These are phyloP conservation scores for Ditylenchus weischeri DNA, from an alignment of 2,888 invertebrate species.

Conservation along the genomic window DNA sequence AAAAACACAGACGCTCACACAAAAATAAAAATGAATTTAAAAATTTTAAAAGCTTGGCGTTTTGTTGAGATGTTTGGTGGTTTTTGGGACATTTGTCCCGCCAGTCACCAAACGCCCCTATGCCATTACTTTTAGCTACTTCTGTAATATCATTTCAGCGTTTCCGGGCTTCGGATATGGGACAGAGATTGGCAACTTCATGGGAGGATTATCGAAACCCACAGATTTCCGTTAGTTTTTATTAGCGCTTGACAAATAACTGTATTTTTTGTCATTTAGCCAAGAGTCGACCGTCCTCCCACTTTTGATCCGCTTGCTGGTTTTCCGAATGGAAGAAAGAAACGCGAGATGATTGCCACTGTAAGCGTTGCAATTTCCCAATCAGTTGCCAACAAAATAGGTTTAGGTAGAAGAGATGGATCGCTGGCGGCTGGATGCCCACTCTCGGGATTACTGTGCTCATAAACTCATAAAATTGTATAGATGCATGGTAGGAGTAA, in stretches of 20 bases:
- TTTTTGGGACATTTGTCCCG: too few species aligned
- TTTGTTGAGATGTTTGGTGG: too few species aligned
- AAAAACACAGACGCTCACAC: too few species aligned
- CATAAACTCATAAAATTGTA: conserved; percentile 13
- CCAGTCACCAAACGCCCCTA: too few species aligned
- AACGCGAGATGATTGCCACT: conserved; percentile 38
- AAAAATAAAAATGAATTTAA: too few species aligned
- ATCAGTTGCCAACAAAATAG: too few species aligned
- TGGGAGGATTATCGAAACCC: conserved; percentile 48
- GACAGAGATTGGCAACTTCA: conserved; percentile 50
- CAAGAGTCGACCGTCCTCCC: conserved; percentile 53
- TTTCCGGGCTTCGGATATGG: conserved; percentile 37
- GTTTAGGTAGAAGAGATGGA: conserved; percentile 43
- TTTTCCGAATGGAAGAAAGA: conserved; percentile 52
- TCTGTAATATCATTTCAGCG: background rate
- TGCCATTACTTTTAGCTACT: too few species aligned
- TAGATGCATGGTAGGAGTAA: conserved; percentile 6
- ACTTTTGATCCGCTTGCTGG: conserved; percentile 58
- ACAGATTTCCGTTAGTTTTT: conserved; percentile 32
- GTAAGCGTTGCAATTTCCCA: too few species aligned
- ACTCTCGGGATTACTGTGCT: conserved; percentile 6
- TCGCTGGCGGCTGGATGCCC: conserved; percentile 29
- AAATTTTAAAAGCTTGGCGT: too few species aligned
- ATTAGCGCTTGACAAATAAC: too few species aligned
- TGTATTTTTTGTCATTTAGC: conserved; percentile 13